These are phyloP conservation scores for Ceryle rudis DNA, from an alignment of 2,797 vertebrate species.

Conservation along the genomic window DNA sequence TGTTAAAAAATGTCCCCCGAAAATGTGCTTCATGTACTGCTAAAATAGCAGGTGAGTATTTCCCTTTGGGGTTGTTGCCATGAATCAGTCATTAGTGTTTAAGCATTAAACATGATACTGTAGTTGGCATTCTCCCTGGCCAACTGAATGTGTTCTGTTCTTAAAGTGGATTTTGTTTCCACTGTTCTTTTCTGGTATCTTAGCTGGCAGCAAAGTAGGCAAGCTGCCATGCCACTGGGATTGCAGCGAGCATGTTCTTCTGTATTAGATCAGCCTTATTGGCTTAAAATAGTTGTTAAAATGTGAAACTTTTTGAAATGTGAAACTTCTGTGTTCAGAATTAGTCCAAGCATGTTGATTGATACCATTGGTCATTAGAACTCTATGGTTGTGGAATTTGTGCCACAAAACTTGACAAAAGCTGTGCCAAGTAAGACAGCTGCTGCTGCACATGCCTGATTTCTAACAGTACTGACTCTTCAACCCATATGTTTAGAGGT, in stretches of 20 bases:
- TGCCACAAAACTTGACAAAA: conserved; percentile 62
- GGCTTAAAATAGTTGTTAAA: conserved; percentile 69
- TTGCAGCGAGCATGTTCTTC: conserved; percentile 13
- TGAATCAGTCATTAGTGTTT: conserved; percentile 28
- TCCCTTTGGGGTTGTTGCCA: conserved; percentile 52
- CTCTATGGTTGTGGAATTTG: conserved; percentile 35
- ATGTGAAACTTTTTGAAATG: conserved; percentile 66
- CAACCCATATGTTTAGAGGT: not conserved
- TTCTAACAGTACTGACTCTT: conserved; percentile 47
- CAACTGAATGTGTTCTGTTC: conserved; percentile 36
- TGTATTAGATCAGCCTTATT: conserved; percentile 60
- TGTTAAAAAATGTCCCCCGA: not conserved
- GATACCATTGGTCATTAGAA: conserved; percentile 43
- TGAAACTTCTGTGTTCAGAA: conserved; percentile 70
- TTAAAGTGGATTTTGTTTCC: conserved; percentile 60
- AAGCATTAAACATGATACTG: conserved; percentile 53
- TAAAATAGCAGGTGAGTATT: conserved; percentile 60
- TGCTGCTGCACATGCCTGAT: conserved; percentile 43
- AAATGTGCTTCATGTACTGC: not conserved
- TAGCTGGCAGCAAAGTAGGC: conserved; percentile 46
- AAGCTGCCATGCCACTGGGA: conserved; percentile 34
- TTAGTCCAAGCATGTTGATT: conserved; percentile 60
- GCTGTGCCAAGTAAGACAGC: conserved; percentile 43
- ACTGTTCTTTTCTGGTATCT: conserved; percentile 53
- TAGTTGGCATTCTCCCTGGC: conserved; percentile 18